Evolutionary conservation across 2,113 vertebrate genomes (phyloP).

Genomic region (Mormyrus lacerda): DNA sequence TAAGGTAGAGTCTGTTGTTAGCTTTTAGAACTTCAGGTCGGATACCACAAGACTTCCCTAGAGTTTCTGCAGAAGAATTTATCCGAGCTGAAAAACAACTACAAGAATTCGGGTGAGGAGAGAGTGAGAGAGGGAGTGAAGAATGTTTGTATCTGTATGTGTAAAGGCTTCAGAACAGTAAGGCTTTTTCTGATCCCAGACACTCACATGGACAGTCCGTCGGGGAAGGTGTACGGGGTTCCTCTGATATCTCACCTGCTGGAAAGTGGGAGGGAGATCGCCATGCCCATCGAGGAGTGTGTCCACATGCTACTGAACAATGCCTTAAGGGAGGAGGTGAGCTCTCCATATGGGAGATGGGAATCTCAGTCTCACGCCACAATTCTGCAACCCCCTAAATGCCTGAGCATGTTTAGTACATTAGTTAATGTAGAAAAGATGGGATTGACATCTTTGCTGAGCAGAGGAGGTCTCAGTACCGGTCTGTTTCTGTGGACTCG

Average conservation of each 20-base stretch:
- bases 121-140: background rate
- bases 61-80: constrained; percentile 72
- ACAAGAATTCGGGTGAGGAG: constrained; percentile 61
- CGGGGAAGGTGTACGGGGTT: constrained; percentile 72
- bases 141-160: background rate
- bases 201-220: constrained; percentile 22
- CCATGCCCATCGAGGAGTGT: constrained; percentile 84
- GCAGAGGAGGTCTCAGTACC: background rate
- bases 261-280: constrained; percentile 68
- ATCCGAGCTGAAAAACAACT: constrained; percentile 73
- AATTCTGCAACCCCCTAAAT: background rate
- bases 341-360: background rate
- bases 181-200: constrained; percentile 32
- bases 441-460: background rate
- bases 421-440: background rate
- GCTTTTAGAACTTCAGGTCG: constrained; percentile 88
- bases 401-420: background rate
- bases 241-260: constrained; percentile 70
- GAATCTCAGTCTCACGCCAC: background rate
- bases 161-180: background rate
- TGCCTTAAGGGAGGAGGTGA: constrained; percentile 85
- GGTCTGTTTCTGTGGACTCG: background rate
- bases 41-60: constrained; percentile 78
- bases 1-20: constrained; percentile 39
- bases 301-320: constrained; percentile 79